Conservation (phyloP, 2,113 vertebrate species). For the Notarius quadriscutis region DNA sequence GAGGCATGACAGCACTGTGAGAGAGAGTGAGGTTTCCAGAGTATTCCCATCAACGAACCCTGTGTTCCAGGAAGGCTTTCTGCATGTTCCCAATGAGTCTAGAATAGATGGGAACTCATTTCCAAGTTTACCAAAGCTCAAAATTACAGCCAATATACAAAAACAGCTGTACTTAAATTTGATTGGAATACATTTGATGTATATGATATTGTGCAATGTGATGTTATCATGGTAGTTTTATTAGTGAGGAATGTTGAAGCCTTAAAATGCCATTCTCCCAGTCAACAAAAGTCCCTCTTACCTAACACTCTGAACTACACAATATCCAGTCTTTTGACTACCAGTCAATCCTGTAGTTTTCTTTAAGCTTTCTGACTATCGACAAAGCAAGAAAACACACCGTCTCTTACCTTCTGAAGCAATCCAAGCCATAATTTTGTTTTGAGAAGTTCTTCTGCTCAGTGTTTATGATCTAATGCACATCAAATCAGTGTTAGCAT, state of each 20-base stretch:
- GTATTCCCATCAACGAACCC: conserved; percentile 35
- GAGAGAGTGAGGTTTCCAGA: conserved; percentile 3
- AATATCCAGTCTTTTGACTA: conserved; percentile 10
- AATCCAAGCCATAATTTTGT: conserved; percentile 61
- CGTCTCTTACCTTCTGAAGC: conserved; percentile 71
- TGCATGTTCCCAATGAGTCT: neutral
- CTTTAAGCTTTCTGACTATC: neutral
- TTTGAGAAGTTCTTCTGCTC: conserved; percentile 12
- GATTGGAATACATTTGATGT: neutral
- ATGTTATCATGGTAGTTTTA: neutral
- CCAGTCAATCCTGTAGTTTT: conserved; percentile 22
- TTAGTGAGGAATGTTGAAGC: neutral
- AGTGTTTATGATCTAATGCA: conserved; percentile 14
- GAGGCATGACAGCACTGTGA: conserved; percentile 1
- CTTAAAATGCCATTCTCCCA: conserved; percentile 1
- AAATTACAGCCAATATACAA: conserved; percentile 26
- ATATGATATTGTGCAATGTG: neutral
- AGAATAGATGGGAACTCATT: conserved; percentile 54
- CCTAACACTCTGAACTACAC: neutral
- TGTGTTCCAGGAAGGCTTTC: conserved; percentile 27
- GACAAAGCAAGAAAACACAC: neutral
- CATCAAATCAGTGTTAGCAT: conserved; percentile 57
- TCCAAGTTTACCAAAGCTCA: conserved; percentile 44
- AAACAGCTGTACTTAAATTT: neutral
- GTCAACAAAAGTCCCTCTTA: neutral